These are phyloP conservation scores for Schizaphis graminum DNA, from an alignment of 2,888 invertebrate genomes.

Conservation along the genomic window DNA sequence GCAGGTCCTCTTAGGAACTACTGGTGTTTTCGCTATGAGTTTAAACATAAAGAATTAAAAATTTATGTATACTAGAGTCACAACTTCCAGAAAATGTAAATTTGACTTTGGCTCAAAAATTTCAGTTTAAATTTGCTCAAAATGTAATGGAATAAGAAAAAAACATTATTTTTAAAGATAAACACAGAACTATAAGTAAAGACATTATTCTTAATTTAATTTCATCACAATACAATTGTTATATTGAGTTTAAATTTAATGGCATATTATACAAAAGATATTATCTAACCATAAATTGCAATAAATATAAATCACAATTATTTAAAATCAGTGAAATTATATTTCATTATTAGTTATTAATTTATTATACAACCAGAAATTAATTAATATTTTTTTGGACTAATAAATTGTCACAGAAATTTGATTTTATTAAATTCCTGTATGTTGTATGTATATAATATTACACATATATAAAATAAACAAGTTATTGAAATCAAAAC, in stretches of 20 bases:
- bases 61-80: neutral
- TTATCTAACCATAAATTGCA: no score
- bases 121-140: neutral
- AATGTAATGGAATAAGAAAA: neutral
- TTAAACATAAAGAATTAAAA: neutral
- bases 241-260: neutral
- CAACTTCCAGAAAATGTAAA: neutral
- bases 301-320: neutral
- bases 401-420: no score
- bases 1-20: neutral
- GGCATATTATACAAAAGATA: neutral
- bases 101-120: neutral
- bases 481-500: no score
- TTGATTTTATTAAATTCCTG: no score
- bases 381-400: neutral
- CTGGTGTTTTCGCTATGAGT: conserved; percentile 9
- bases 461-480: no score
- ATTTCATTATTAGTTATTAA: no score
- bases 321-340: neutral
- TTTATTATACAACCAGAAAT: neutral
- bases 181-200: neutral
- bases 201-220: neutral
- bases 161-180: neutral
- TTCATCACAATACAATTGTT: neutral
- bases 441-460: no score